Conservation (phyloP, 2,888 invertebrate species). For the Cephus runcator region DNA sequence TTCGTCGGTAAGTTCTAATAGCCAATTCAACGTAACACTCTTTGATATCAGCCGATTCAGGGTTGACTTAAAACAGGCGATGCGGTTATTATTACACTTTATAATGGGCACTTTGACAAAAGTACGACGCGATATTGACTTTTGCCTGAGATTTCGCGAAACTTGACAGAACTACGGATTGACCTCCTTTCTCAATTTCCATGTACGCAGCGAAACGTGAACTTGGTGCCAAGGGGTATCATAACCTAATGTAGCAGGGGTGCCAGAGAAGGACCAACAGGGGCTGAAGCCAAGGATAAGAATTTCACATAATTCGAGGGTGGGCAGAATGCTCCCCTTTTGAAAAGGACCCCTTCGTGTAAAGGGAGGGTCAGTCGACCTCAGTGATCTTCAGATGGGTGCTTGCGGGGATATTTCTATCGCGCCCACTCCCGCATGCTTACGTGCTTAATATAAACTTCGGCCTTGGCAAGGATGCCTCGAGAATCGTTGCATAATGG, state of each 20-base stretch:
- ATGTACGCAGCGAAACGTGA: background rate
- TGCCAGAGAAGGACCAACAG: background rate
- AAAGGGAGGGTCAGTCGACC: background rate
- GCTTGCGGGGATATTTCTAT: background rate
- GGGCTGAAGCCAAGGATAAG: too few relatives aligned
- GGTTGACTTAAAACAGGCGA: background rate
- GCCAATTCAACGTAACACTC: background rate
- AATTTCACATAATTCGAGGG: background rate
- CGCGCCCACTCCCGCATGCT: background rate
- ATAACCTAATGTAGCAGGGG: background rate
- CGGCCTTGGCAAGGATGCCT: background rate
- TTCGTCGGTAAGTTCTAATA: background rate
- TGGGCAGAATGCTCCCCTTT: background rate
- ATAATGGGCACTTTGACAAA: too few relatives aligned
- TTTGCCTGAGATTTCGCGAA: background rate
- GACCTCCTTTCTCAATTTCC: background rate
- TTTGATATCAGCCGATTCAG: background rate
- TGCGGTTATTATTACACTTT: too few relatives aligned
- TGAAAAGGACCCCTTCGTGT: background rate
- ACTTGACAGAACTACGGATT: background rate
- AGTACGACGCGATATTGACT: too few relatives aligned
- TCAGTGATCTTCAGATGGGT: background rate
- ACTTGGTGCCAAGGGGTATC: background rate
- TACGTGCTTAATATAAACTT: background rate
- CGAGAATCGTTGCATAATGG: background rate